Conservation (phyloP, 2,797 vertebrate genomes). For the Pachyuromys duprasi region DNA sequence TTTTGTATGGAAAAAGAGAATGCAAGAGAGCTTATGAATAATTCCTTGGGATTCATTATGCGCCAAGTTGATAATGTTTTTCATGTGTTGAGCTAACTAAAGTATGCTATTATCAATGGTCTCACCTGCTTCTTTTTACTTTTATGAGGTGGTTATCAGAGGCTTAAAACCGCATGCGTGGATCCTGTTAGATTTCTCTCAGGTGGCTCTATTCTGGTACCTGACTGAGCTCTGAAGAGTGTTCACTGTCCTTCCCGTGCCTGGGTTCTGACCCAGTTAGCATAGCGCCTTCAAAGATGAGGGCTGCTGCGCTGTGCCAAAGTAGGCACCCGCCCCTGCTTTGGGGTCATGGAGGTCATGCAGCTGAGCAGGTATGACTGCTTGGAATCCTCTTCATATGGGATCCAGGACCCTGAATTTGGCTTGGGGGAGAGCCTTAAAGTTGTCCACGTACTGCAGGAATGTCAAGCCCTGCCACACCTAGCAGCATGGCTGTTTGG, state of each 20-base stretch:
- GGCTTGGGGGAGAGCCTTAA: background rate
- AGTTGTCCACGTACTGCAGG: background rate
- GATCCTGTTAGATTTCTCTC: accelerated
- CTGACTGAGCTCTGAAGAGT: background rate
- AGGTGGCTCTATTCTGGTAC: background rate
- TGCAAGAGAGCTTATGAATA: background rate
- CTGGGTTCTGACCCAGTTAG: background rate
- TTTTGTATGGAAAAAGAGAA: background rate
- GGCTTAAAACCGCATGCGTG: accelerated
- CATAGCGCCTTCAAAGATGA: background rate
- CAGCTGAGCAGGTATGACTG: background rate
- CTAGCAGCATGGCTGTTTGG: background rate
- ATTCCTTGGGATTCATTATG: background rate
- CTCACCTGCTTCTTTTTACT: slow-evolving; percentile 14
- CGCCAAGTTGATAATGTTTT: background rate
- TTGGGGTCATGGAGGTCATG: too few species aligned
- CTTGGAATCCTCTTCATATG: background rate
- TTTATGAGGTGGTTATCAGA: background rate
- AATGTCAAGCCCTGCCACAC: background rate
- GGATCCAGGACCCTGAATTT: background rate
- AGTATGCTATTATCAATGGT: background rate
- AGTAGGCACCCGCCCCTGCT: background rate
- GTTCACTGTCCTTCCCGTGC: background rate
- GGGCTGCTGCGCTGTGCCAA: background rate
- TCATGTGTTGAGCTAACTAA: background rate